A percentile compares a stretch with the other conserved stretches of the same genome.
These are phyloP conservation scores for Asteroscopus sphinx DNA, from an alignment of 2,888 invertebrate species.

Conservation along the genomic window DNA sequence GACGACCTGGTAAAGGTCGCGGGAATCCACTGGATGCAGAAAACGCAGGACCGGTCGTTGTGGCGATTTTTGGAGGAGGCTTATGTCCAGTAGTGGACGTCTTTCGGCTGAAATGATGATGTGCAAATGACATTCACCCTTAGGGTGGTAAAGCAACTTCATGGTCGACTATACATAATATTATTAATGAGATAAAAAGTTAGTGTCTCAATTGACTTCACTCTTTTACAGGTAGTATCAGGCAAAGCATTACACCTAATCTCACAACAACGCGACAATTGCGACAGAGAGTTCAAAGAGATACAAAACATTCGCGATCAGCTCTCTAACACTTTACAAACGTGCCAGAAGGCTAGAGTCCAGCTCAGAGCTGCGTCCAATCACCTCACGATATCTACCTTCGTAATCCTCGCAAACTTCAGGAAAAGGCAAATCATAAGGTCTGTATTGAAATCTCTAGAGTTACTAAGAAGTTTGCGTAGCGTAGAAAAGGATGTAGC, in stretches of 20 bases:
- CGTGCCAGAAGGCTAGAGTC: constrained; percentile 93
- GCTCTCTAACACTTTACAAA: constrained; percentile 92
- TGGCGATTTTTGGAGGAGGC: too few species aligned
- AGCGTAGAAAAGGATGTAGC: constrained; percentile 96
- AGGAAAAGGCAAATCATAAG: constrained; percentile 95
- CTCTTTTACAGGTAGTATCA: constrained; percentile 93
- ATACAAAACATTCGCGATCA: constrained; percentile 93
- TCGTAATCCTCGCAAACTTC: constrained; percentile 97
- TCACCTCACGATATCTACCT: constrained; percentile 95
- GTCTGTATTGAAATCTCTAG: constrained; percentile 94
- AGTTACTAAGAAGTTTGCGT: constrained; percentile 87
- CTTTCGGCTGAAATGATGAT: too few species aligned
- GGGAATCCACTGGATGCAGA: too few species aligned
- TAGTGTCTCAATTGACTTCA: not conserved
- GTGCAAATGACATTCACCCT: too few species aligned
- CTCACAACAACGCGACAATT: constrained; percentile 96
- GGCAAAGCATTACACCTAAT: constrained; percentile 98
- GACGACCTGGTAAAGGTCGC: too few species aligned
- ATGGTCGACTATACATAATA: too few species aligned
- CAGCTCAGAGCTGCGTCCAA: constrained; percentile 94
- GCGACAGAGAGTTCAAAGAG: constrained; percentile 95
- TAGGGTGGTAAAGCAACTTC: too few species aligned
- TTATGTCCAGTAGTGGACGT: too few species aligned
- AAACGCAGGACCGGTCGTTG: too few species aligned
- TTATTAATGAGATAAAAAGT: too few species aligned